phyloP scores from a whole-genome alignment of 2,113 vertebrate genomes.

The Propithecus coquereli region DNA sequence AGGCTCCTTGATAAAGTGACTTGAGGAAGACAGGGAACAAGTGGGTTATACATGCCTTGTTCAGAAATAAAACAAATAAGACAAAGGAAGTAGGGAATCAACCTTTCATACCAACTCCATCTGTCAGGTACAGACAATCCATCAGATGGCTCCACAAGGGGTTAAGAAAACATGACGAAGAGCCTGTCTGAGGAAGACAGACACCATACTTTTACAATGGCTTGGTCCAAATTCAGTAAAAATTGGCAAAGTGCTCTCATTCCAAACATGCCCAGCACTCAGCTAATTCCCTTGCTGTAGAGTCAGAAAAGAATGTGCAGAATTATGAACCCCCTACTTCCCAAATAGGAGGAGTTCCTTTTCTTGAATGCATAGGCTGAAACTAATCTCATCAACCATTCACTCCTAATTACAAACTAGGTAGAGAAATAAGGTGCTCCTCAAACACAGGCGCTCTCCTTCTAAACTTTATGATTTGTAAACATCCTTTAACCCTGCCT shows the following conservation, averaged over 20 bases:
- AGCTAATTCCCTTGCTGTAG: conserved; percentile 56
- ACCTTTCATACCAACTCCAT: not conserved
- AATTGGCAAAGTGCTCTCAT: conserved; percentile 66
- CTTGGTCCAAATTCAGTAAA: conserved; percentile 71
- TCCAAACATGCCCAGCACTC: conserved; percentile 74
- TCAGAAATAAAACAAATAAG: conserved; percentile 13
- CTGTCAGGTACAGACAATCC: not conserved
- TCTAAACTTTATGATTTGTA: not conserved
- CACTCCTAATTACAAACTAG: not conserved
- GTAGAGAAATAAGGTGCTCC: not conserved
- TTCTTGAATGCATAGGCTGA: not conserved
- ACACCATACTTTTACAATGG: conserved; percentile 33
- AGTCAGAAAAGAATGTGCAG: conserved; percentile 69
- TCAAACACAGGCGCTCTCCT: not conserved
- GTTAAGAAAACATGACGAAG: conserved; percentile 6
- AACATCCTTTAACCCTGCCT: not conserved
- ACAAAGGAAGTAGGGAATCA: not conserved
- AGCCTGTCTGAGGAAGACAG: not conserved
- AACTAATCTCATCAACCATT: conserved; percentile 16
- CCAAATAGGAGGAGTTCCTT: not conserved
- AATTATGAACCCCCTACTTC: conserved; percentile 46
- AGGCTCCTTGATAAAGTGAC: conserved; percentile 18
- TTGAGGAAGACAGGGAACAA: not conserved
- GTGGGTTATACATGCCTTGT: not conserved
- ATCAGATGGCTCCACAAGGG: not conserved